Base-by-base conservation (phyloP, 1,140 invertebrate genomes). In the Penaeus chinensis region DNA sequence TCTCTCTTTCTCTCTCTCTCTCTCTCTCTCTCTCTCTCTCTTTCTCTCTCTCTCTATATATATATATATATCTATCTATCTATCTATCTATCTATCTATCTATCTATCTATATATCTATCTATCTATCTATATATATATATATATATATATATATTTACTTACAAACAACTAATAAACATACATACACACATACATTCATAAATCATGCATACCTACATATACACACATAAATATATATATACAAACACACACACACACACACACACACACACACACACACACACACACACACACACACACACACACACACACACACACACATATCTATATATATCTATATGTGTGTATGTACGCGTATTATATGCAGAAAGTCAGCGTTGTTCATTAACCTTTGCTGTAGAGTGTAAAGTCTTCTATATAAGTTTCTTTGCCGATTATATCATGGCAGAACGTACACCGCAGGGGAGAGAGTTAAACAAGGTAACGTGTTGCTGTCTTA, bases 21-120 rank as follows among this genome's bases (percentile, higher is more conserved):
- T 80, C 54, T 80, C 54, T 80, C 78, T 80, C 78, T 80, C 78
- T 80, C 78, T 80, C 78, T 80, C 78, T 80, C 42, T 61, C 78
- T 60, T 54, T 61, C 37, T n/a, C n/a, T n/a, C n/a, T n/a, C n/a
- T 5, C 2, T 37, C 2, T 37, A 42, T 42, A 42, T 42, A 5
- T 42, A 42, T 42, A 42, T 42, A 42, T 42, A 42, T 42, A 42
- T 42, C 1, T 42, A 42, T 42, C 1, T 42, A 42, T 42, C 1
- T 42, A 42, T 42, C 1, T 42, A 42, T 42, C 1, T 42, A 42
- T 42, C 1, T 42, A 42, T 42, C 1, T 42, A 42, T 42, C 1
- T 42, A 42, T 42, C 1, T 42, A 42, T 42, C 0, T 42, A 8
- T 42, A 74, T 74, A 74, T 74, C 37, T 74, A 74, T 74, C 37